Evolutionary conservation across 2,797 vertebrate genomes (phyloP), one percentile per base, ranked within the genome.

Genomic region (Discoglossus pictus): DNA sequence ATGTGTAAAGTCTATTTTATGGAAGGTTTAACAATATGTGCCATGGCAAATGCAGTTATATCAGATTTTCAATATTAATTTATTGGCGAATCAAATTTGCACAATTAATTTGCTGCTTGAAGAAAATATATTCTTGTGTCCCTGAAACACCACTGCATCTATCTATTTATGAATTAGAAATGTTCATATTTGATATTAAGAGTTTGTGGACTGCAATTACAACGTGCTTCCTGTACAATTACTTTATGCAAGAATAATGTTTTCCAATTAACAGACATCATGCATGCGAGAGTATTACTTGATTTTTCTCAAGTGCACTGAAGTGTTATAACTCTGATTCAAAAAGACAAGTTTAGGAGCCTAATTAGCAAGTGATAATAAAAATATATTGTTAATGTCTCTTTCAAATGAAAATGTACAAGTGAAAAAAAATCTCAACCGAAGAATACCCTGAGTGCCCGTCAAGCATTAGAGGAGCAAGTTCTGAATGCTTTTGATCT

Each of bases 231-330:
- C 74, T 84, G 80, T 78, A 81, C 78, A 90, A 84, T 91, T 92
- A 90, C 80, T 84, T 69, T 69, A 77, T 85, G 78, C 75, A 84
- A 92, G 81, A 87, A 83, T 65, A 83, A 81, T 78, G 84, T 88
- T 88, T 86, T 79, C 76, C 88, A 90, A 86, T 87, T 88, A 87
- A 78, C 74, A 90, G 16, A 88, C 87, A 87, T 88, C 82, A 90
- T 81, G 83, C 81, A 80, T 82, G 78, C 86, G 87, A 79, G 80
- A 82, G 86, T 85, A 75, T 77, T 82, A 82, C 76, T 86, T 91
- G 78, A 87, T 53, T 90, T 88, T 91, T 86, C 84, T 89, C 78
- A 84, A 90, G 84, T 78, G 81, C 78, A 80, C 81, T 89, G 54
- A 79, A 82, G 81, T 70, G 62, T 83, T 76, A 78, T 75, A 86